Percentiles rank a stretch among this genome's conserved stretches.
Evolutionary conservation across 2,888 invertebrate genomes (phyloP).

Genomic region (Calameuta pallipes): DNA sequence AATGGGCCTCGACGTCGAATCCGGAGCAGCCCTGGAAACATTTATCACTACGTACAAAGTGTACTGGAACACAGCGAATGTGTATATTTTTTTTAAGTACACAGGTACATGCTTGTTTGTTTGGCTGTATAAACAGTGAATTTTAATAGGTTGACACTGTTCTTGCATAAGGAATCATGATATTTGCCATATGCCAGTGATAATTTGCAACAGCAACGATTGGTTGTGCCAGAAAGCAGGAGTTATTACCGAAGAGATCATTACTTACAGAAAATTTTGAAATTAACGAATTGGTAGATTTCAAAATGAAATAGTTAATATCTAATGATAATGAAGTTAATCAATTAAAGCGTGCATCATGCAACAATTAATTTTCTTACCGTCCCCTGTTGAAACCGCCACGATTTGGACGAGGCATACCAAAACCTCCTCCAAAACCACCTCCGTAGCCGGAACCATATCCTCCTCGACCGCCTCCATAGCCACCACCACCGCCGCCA

Average conservation of each 20-base stretch:
- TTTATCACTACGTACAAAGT: conserved; percentile 36
- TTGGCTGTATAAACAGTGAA: neutral
- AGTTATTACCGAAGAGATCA: neutral
- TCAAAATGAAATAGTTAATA: neutral
- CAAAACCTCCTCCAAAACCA: conserved; percentile 54
- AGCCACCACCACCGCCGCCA: conserved; percentile 49
- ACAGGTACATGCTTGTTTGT: neutral
- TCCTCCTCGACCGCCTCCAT: conserved; percentile 57
- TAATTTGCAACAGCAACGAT: neutral
- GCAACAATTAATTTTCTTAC: conserved; percentile 44
- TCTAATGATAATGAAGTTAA: neutral
- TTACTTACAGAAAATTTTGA: neutral
- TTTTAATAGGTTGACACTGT: neutral
- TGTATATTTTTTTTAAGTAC: neutral
- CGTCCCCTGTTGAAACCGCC: conserved; percentile 67
- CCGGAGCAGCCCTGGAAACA: conserved; percentile 62
- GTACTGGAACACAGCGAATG: neutral
- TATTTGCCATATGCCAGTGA: neutral
- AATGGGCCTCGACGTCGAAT: conserved; percentile 74
- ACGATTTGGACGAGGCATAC: conserved; percentile 66
- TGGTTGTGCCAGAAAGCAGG: neutral
- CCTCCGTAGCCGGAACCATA: conserved; percentile 57
- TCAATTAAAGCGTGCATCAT: neutral
- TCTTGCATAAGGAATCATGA: neutral
- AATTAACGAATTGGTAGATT: neutral